A percentile compares a stretch with the other conserved stretches of the same genome.
These are phyloP conservation scores for Thinocorus orbignyianus DNA, from an alignment of 2,113 vertebrate genomes.

Conservation along the genomic window DNA sequence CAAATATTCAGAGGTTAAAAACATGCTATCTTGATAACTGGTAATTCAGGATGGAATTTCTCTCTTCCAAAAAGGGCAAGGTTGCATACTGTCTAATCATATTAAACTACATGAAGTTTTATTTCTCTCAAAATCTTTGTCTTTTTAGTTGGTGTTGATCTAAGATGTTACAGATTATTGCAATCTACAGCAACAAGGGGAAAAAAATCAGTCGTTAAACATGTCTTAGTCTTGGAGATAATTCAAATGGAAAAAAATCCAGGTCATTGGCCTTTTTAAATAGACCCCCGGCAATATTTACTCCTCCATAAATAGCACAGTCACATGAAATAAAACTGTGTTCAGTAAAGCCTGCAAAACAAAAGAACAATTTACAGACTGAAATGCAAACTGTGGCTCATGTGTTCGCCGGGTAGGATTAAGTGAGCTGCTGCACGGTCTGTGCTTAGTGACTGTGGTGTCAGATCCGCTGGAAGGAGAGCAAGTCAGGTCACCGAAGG, in stretches of 20 bases:
- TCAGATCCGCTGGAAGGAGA: background rate
- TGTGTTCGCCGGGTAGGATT: slow-evolving; percentile 38
- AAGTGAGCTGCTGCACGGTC: background rate
- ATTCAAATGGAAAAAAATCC: slow-evolving; percentile 77
- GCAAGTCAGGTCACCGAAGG: background rate
- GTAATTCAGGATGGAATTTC: background rate
- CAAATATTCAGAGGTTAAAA: background rate
- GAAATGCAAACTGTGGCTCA: slow-evolving; percentile 41
- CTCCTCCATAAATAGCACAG: slow-evolving; percentile 80
- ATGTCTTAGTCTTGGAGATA: slow-evolving; percentile 68
- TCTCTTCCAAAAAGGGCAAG: background rate
- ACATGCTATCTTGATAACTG: background rate
- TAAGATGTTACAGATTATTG: background rate
- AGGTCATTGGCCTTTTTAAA: slow-evolving; percentile 82
- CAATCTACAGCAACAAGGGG: background rate
- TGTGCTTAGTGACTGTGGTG: background rate
- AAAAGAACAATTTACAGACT: slow-evolving; percentile 77
- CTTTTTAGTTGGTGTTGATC: background rate
- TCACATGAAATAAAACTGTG: slow-evolving; percentile 78
- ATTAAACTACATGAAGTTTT: background rate
- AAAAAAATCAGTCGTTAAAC: slow-evolving; percentile 17
- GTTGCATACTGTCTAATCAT: background rate
- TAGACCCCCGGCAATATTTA: slow-evolving; percentile 78
- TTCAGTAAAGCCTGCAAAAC: slow-evolving; percentile 74
- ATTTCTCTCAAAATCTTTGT: slow-evolving; percentile 7